These are phyloP conservation scores for Hypomesus transpacificus DNA, from an alignment of 2,113 vertebrate genomes.

Conservation along the genomic window DNA sequence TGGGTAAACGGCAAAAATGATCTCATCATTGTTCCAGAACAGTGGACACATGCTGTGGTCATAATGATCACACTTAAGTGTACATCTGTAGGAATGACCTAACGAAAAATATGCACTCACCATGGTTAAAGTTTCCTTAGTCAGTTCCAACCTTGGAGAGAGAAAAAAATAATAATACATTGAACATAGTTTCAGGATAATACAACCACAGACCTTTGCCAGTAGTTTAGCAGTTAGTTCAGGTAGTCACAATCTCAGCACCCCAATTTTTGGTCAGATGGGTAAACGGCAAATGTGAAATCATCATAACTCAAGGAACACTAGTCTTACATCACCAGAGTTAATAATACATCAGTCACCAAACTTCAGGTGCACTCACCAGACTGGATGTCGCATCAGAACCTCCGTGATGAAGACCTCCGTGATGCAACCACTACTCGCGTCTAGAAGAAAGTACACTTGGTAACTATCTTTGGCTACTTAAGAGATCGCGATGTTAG, in stretches of 20 bases:
- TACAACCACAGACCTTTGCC: too few relatives aligned
- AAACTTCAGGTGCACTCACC: neutral
- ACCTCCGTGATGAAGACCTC: too few relatives aligned
- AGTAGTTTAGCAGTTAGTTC: too few relatives aligned
- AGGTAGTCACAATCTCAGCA: constrained; percentile 41
- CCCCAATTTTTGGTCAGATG: constrained; percentile 40
- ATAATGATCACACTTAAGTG: too few relatives aligned
- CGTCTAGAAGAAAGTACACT: too few relatives aligned
- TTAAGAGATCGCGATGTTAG: too few relatives aligned
- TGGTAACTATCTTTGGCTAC: too few relatives aligned
- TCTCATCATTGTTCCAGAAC: constrained; percentile 29
- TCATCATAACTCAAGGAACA: constrained; percentile 48
- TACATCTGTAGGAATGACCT: too few relatives aligned
- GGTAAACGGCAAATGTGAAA: constrained; percentile 54
- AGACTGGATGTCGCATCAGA: neutral
- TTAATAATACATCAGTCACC: neutral
- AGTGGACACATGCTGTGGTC: too few relatives aligned
- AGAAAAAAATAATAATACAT: neutral
- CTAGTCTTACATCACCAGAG: neutral
- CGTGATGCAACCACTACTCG: too few relatives aligned
- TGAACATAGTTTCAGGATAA: neutral
- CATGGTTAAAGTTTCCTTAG: too few relatives aligned
- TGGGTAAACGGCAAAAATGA: constrained; percentile 67
- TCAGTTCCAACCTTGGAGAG: neutral
- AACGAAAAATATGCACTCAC: too few relatives aligned